Percentiles rank a stretch among this genome's conserved stretches.
Evolutionary conservation across 2,888 invertebrate genomes (phyloP).

Genomic region (Dryocosmus kuriphilus): DNA sequence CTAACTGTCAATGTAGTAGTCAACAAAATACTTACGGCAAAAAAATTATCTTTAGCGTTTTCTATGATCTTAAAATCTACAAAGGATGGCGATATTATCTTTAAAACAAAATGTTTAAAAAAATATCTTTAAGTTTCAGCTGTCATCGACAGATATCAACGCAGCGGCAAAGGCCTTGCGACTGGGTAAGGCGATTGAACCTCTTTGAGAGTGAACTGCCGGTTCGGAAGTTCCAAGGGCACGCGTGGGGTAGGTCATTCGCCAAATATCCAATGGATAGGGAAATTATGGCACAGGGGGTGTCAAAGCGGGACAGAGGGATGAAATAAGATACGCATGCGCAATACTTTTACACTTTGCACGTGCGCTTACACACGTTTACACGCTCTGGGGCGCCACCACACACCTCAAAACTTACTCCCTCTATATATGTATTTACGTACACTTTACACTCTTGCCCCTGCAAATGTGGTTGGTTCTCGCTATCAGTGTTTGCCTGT

Average conservation of each 20-base stretch:
- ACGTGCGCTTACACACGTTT: slow-evolving; percentile 39
- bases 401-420: background rate
- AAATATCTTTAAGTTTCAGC: background rate
- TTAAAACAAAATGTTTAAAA: no score
- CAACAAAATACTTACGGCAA: no score
- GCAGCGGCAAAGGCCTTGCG: background rate
- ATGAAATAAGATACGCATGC: background rate
- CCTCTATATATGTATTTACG: background rate
- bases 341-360: background rate
- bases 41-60: no score
- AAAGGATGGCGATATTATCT: no score
- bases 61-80: no score
- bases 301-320: slow-evolving; percentile 6
- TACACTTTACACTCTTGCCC: slow-evolving; percentile 1
- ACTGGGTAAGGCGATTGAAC: slow-evolving; percentile 6
- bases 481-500: slow-evolving; percentile 59
- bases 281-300: slow-evolving; percentile 2
- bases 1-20: no score
- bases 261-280: slow-evolving; percentile 12
- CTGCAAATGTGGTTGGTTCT: slow-evolving; percentile 2
- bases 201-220: slow-evolving; percentile 11
- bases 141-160: background rate
- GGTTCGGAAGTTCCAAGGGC: slow-evolving; percentile 9
- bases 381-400: slow-evolving; percentile 21
- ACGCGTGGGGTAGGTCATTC: slow-evolving; percentile 33